Conservation (phyloP, 2,888 invertebrate genomes). For the Rapana venosa region DNA sequence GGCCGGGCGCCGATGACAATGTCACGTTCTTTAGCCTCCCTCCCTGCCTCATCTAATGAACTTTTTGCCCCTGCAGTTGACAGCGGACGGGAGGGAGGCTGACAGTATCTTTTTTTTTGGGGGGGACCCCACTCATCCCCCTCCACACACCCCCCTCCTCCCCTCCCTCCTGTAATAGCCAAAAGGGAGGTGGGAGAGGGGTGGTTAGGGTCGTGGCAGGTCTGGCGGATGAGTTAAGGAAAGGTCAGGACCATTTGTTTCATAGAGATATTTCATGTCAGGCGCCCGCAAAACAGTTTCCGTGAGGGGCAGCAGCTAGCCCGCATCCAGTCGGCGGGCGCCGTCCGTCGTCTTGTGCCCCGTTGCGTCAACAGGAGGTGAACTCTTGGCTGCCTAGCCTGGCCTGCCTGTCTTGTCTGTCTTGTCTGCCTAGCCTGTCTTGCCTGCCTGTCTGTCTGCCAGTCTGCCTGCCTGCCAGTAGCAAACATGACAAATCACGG, state of each 20-base stretch:
- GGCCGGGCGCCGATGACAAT: slow-evolving; percentile 19
- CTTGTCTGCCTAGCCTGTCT: background rate
- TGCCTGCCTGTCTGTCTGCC: background rate
- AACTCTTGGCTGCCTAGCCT: background rate
- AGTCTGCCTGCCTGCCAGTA: background rate
- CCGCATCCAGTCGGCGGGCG: background rate
- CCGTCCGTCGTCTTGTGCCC: background rate
- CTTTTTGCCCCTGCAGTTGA: slow-evolving; percentile 20
- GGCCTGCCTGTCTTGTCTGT: too few relatives aligned
- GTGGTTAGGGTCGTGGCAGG: background rate
- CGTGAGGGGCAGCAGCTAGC: slow-evolving; percentile 10
- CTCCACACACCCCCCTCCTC: background rate
- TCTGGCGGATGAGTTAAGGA: background rate
- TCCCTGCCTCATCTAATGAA: background rate
- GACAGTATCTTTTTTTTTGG: background rate
- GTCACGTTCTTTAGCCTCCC: background rate
- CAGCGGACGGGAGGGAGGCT: background rate
- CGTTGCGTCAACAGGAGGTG: background rate
- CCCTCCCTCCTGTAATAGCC: background rate
- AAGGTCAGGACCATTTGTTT: slow-evolving; percentile 26
- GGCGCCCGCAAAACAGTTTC: background rate
- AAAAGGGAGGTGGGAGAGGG: background rate
- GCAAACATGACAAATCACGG: too few relatives aligned
- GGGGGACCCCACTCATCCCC: background rate
- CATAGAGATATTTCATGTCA: slow-evolving; percentile 28